Percentiles rank a stretch among this genome's conserved stretches.
Conservation (phyloP, 1,140 invertebrate genomes). For the Drosophila yakuba region DNA sequence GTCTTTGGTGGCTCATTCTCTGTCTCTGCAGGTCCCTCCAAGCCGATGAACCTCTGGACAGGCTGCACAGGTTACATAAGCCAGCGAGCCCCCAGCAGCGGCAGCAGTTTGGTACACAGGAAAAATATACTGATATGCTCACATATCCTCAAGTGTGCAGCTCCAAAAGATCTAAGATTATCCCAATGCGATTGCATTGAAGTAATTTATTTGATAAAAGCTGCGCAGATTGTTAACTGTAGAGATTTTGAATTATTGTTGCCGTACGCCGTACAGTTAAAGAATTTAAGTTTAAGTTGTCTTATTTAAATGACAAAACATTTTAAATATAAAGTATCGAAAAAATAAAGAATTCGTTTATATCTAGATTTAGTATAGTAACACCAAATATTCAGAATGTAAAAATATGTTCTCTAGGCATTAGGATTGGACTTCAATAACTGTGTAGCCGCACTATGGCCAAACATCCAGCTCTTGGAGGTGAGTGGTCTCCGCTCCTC, state of each 20-base stretch:
- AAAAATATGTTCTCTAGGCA: no score
- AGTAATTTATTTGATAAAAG: neutral
- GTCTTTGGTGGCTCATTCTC: slow-evolving; percentile 23
- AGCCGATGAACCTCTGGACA: neutral
- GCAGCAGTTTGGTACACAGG: slow-evolving; percentile 15
- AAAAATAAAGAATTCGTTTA: no score
- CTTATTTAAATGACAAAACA: neutral
- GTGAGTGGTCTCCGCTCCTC: slow-evolving; percentile 5
- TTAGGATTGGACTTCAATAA: neutral
- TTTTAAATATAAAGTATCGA: neutral
- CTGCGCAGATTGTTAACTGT: neutral
- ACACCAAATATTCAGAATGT: no score
- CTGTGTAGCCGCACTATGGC: slow-evolving; percentile 18
- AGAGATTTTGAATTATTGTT: neutral
- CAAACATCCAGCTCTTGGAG: slow-evolving; percentile 49
- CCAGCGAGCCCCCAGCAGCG: slow-evolving; percentile 34
- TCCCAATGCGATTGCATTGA: neutral
- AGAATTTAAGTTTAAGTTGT: neutral
- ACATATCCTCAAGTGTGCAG: neutral
- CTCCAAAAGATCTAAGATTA: neutral
- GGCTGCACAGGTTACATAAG: slow-evolving; percentile 57
- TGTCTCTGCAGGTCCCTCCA: slow-evolving; percentile 28
- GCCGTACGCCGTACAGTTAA: neutral
- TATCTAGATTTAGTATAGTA: no score
- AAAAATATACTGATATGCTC: neutral